A percentile compares a stretch with the other conserved stretches of the same genome.
These are phyloP conservation scores for Tolypeutes matacus DNA, from an alignment of 2,797 vertebrate species.

Conservation along the genomic window DNA sequence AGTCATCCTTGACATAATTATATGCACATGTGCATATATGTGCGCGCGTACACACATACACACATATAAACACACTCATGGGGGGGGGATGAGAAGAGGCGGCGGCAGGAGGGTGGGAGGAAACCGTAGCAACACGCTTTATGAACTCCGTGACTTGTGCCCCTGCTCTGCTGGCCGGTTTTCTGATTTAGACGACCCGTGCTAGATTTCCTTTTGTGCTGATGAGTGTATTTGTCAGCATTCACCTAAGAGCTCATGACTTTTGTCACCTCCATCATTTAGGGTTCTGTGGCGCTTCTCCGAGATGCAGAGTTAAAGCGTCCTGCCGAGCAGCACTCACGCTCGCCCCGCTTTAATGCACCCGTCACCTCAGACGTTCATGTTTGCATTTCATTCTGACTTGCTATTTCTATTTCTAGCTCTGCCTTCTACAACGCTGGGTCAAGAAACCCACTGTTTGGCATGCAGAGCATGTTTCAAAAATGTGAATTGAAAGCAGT, in stretches of 20 bases:
- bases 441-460: neutral
- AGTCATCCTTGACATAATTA: neutral
- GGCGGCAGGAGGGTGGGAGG: neutral
- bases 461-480: neutral
- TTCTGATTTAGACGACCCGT: neutral
- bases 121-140: neutral
- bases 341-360: neutral
- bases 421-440: neutral
- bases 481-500: neutral
- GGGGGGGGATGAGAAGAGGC: no score
- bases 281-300: neutral
- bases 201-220: neutral
- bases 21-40: neutral
- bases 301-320: neutral
- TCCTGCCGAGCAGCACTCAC: fast-evolving
- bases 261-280: fast-evolving
- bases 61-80: no score
- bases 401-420: neutral
- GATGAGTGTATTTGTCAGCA: fast-evolving
- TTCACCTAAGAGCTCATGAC: neutral
- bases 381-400: neutral
- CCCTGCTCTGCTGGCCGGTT: neutral
- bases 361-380: neutral
- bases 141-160: no score
- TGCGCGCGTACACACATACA: neutral